phyloP scores from a whole-genome alignment of 2,113 vertebrate species.

The Morone saxatilis region DNA sequence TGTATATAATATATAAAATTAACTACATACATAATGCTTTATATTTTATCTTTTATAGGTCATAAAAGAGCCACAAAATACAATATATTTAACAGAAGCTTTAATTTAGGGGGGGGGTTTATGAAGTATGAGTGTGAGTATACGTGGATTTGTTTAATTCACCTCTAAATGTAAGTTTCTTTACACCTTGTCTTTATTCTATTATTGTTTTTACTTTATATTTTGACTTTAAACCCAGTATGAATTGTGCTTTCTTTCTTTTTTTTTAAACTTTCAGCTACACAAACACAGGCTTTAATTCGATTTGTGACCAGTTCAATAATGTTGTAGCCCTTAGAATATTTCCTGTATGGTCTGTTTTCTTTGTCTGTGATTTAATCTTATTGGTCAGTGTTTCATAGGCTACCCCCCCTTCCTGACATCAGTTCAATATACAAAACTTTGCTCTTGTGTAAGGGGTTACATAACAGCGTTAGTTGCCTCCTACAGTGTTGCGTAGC shows the following conservation, averaged over 20 bases:
- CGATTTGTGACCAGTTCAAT: background rate
- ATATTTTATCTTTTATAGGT: no score
- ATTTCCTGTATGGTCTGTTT: background rate
- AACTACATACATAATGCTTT: no score
- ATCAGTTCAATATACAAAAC: conserved; percentile 59
- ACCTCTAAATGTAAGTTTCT: background rate
- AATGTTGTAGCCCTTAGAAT: background rate
- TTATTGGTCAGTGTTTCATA: conserved; percentile 36
- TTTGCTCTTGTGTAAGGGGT: conserved; percentile 79
- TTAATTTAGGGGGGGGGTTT: background rate
- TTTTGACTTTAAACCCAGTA: background rate
- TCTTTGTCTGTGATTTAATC: conserved; percentile 4
- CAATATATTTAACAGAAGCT: background rate
- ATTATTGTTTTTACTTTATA: background rate
- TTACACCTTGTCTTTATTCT: background rate
- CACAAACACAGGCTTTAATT: background rate
- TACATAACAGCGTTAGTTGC: conserved; percentile 81
- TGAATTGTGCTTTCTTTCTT: background rate
- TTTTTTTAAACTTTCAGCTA: background rate
- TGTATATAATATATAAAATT: no score
- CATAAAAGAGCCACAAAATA: background rate
- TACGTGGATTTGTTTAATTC: background rate
- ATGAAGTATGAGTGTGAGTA: background rate
- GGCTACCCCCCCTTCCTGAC: conserved; percentile 40
- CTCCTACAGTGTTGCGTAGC: conserved; percentile 63